These are phyloP conservation scores for Synergus umbraculus DNA, from an alignment of 2,888 invertebrate species.

Conservation along the genomic window DNA sequence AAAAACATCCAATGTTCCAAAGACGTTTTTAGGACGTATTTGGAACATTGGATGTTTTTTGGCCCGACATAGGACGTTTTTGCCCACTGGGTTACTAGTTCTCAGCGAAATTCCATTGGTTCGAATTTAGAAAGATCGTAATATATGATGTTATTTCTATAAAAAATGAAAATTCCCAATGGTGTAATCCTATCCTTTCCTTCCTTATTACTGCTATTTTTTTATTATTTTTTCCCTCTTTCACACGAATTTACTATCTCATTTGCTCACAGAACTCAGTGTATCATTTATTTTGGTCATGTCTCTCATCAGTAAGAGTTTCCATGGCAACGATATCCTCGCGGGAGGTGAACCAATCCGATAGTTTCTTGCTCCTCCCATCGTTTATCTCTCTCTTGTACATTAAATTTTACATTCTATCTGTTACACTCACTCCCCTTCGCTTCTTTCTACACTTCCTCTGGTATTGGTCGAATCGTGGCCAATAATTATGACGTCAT, in stretches of 20 bases:
- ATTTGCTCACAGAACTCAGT: slow-evolving; percentile 26
- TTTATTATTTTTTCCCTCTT: neutral
- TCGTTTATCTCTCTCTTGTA: slow-evolving; percentile 53
- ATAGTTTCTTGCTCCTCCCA: slow-evolving; percentile 67
- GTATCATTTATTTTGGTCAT: slow-evolving; percentile 47
- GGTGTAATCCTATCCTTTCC: neutral
- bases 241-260: neutral
- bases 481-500: slow-evolving; percentile 63
- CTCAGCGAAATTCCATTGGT: too few relatives aligned
- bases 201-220: neutral
- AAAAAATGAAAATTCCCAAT: neutral
- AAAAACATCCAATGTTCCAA: too few relatives aligned
- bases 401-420: slow-evolving; percentile 32
- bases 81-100: too few relatives aligned
- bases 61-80: too few relatives aligned
- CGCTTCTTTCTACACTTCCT: slow-evolving; percentile 48
- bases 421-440: slow-evolving; percentile 42
- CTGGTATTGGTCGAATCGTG: slow-evolving; percentile 60
- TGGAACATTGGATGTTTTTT: too few relatives aligned
- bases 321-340: slow-evolving; percentile 72
- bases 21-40: too few relatives aligned
- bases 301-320: slow-evolving; percentile 57
- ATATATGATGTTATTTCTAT: neutral
- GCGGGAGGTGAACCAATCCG: slow-evolving; percentile 68
- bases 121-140: neutral